Evolutionary conservation across 1,140 invertebrate genomes (phyloP), one percentile per base, ranked within the genome.

Genomic region (Nasonia giraulti): DNA sequence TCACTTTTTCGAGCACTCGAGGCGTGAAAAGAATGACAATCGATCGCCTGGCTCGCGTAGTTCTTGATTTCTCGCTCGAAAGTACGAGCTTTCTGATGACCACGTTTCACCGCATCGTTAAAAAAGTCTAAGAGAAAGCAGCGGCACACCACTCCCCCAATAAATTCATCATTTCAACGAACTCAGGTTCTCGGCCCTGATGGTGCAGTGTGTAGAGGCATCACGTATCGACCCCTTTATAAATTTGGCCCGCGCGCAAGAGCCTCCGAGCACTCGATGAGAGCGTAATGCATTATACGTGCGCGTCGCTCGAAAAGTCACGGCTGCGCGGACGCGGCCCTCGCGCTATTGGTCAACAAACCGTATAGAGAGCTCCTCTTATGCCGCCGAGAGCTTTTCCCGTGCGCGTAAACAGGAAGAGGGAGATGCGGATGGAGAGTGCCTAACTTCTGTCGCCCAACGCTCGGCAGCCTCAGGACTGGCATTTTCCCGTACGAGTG

Each of bases 271-370:
- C 40, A 44, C 37, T 44, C 62, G 17, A 55, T 4, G 5, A 2
- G 31, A 2, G 31, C 0, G 79, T 80, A 80, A 69, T 69, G 66
- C 37, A 69, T 80, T 69, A 69, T 71, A 80, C 40, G 20, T 80
- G 20, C 33, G 50, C 10, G 47, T 62, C 47, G 23, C 37, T 47
- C 66, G 14, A 71, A 71, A 80, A 44, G 33, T 80, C 31, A 40
- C 3, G 55, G 11, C 6, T 55, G 47, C 20, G 40, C 17, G 77
- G 27, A 23, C 50, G 31, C 1, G n/a, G 14, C 20, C 14, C 50
- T 55, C 14, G 50, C 12, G 2, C 20, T 11, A 69, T 80, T 69
- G 66, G 79, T 27, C 66, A 80, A 80, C 79, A 31, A 80, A 47
- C 50, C 50, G 33, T 75, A 37, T 5, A 75, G 4, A 1, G n/a